Base-by-base conservation (phyloP, 2,888 invertebrate species). In the Apamea monoglypha region DNA sequence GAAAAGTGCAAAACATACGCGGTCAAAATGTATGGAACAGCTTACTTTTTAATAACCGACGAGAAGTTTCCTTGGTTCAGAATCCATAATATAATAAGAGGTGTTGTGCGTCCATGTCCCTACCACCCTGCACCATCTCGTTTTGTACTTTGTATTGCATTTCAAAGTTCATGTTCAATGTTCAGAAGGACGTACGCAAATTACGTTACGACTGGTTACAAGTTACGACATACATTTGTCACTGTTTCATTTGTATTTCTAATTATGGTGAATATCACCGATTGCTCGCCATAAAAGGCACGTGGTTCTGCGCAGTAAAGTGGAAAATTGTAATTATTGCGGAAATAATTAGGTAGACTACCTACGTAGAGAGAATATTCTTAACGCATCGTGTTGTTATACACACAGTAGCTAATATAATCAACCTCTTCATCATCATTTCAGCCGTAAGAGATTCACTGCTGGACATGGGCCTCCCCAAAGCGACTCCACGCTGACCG, bases 131-230 rank as follows among this genome's bases (percentile, higher is more conserved):
- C 29, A 47, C 64, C 67, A 74, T 74, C 2, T 47, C 56, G 32
- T 53, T 12, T 18, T 75, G 76, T 44, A 47, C 68, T 80, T 59
- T 50, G 56, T 50, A 47, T 40, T 40, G 44, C 40, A 44, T 36
- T 67, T 75, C 59, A 72, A 80, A 74, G 56, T 64, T 68, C 72
- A 74, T 44, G 18, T 68, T 75, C 75, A 36, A 14, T 50, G 18
- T 53, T 44, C n/a, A 32, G 40, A 67, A 66, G 36, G 36, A 32
- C 29, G 61, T n/a, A 16, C 36, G 36, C 16, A 29, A 50, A 70
- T 5, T 53, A 36, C 56, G 25, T 56, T 53, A 32, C 10, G 25
- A 36, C 8, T 53, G 2, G 32, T 53, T 32, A 53, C 50, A 10
- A 32, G 2, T 40, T 40, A 29, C 29, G 53, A 29, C 50, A 40